These are phyloP conservation scores for Enteromius fasciolatus DNA, from an alignment of 2,797 vertebrate species.

Conservation along the genomic window DNA sequence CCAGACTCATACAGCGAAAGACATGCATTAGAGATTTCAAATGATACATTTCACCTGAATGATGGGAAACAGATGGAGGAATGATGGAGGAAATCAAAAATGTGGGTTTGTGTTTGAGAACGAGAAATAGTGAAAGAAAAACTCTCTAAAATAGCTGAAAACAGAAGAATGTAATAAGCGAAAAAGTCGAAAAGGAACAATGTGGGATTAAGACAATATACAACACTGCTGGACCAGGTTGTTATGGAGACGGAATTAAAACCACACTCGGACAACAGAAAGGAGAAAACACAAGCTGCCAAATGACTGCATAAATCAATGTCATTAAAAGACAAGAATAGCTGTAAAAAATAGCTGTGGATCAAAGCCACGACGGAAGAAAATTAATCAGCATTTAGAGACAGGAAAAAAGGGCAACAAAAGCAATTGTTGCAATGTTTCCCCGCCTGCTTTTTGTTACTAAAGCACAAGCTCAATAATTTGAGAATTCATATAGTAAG, in stretches of 20 bases:
- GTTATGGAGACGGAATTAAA: conserved; percentile 57
- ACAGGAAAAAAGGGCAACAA: not conserved
- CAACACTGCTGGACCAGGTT: conserved; percentile 46
- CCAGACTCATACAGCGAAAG: not conserved
- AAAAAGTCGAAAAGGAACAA: conserved; percentile 42
- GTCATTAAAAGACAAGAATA: conserved; percentile 50
- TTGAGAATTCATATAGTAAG: not conserved
- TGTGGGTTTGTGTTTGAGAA: not conserved
- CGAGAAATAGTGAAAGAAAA: not conserved
- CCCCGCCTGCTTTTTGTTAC: conserved; percentile 1
- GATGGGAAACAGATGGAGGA: conserved; percentile 13
- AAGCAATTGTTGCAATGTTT: conserved; percentile 30
- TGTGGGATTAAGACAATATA: conserved; percentile 47
- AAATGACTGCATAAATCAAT: conserved; percentile 54
- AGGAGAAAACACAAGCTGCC: conserved; percentile 37
- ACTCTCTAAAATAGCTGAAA: not conserved
- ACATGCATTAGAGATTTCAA: conserved; percentile 14
- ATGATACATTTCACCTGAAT: conserved; percentile 11
- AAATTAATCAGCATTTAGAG: conserved; percentile 41
- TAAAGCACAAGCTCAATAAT: not conserved
- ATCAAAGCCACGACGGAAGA: conserved; percentile 18
- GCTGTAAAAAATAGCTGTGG: conserved; percentile 2
- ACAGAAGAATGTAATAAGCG: conserved; percentile 30
- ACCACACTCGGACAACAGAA: conserved; percentile 40
- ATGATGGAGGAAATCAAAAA: not conserved